Evolutionary conservation across 1,140 invertebrate species (phyloP).

Genomic region (Dermatophagoides farinae): DNA sequence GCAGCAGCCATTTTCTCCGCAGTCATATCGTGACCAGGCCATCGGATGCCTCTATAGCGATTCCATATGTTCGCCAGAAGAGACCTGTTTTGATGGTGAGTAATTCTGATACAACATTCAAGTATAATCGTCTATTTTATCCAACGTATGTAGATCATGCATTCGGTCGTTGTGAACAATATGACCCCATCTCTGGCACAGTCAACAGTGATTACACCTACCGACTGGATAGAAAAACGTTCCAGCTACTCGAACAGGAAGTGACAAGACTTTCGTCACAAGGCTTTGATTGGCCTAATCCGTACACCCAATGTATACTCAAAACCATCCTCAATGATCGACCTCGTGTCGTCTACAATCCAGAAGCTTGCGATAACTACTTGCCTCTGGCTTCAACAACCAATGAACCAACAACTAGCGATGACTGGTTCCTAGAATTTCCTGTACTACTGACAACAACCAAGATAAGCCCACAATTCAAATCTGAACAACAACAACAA

Average conservation of each 20-base stretch:
- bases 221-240: neutral
- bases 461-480: neutral
- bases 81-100: constrained; percentile 3
- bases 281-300: neutral
- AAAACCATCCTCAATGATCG: constrained; percentile 2
- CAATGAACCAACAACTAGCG: neutral
- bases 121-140: neutral
- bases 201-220: neutral
- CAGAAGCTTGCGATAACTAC: neutral
- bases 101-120: neutral
- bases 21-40: neutral
- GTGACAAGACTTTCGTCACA: neutral
- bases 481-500: neutral
- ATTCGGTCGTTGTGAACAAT: constrained; percentile 5
- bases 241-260: neutral
- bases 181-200: neutral
- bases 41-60: constrained; percentile 1
- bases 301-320: neutral
- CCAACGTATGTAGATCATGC: neutral
- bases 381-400: neutral
- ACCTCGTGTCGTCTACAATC: neutral
- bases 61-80: neutral
- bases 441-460: neutral
- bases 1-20: neutral
- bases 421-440: neutral